phyloP scores from a whole-genome alignment of 2,888 invertebrate species.

The Glyphotaelius pellucidus region DNA sequence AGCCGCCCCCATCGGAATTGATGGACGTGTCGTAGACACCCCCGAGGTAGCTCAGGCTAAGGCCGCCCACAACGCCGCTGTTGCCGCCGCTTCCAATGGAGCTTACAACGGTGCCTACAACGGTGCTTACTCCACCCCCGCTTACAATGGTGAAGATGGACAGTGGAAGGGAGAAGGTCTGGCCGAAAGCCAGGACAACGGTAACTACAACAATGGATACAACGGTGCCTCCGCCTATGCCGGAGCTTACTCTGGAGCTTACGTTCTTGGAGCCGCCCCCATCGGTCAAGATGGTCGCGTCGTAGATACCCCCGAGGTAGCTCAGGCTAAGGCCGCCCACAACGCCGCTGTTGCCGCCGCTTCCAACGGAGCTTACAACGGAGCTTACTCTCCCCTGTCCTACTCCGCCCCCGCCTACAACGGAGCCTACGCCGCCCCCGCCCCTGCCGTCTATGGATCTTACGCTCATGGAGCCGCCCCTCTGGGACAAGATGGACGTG shows the following conservation, averaged over 20 bases:
- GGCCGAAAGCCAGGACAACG: slow-evolving; percentile 2
- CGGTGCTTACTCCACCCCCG: slow-evolving; percentile 32
- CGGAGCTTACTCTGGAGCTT: not conserved
- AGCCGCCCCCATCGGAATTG: slow-evolving; percentile 35
- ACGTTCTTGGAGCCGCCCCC: slow-evolving; percentile 68
- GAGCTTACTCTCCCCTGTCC: no score
- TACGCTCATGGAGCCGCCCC: slow-evolving; percentile 53
- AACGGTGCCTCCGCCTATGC: not conserved
- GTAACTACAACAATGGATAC: not conserved
- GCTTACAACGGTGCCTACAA: slow-evolving; percentile 15
- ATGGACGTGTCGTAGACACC: slow-evolving; percentile 62
- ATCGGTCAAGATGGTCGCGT: slow-evolving; percentile 61
- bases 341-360: slow-evolving; percentile 68
- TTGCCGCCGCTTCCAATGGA: slow-evolving; percentile 67
- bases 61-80: slow-evolving; percentile 68
- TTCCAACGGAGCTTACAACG: not conserved
- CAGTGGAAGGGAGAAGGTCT: not conserved
- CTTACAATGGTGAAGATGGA: slow-evolving; percentile 73
- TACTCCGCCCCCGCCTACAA: slow-evolving; percentile 51
- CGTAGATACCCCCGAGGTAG: slow-evolving; percentile 75
- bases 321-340: slow-evolving; percentile 79
- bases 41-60: slow-evolving; percentile 63
- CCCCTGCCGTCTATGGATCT: slow-evolving; percentile 25
- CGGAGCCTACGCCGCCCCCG: slow-evolving; percentile 64
- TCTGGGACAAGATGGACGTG: slow-evolving; percentile 70